Conservation (phyloP, 2,113 vertebrate species). For the Rana temporaria region DNA sequence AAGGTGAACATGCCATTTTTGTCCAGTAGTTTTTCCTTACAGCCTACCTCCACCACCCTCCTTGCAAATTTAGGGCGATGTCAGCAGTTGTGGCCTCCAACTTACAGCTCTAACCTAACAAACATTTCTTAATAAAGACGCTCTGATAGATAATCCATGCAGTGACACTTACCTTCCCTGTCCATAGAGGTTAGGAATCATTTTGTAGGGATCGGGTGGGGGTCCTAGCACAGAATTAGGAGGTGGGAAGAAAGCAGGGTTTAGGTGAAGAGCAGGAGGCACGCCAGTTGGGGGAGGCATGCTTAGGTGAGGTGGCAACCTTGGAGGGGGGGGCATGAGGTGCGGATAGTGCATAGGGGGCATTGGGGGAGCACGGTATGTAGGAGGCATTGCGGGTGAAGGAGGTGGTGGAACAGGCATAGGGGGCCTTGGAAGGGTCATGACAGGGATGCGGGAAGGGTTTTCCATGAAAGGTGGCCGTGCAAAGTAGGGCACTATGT, state of each 20-base stretch:
- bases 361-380: constrained; percentile 71
- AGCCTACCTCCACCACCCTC: too few relatives aligned
- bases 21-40: too few relatives aligned
- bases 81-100: too few relatives aligned
- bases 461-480: constrained; percentile 56
- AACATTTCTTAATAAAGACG: too few relatives aligned
- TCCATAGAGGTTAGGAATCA: constrained; percentile 69
- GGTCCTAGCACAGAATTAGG: constrained; percentile 73
- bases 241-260: constrained; percentile 84
- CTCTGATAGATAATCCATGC: too few relatives aligned
- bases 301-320: constrained; percentile 76
- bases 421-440: constrained; percentile 71
- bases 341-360: constrained; percentile 76
- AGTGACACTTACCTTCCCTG: constrained; percentile 78
- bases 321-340: constrained; percentile 75
- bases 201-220: constrained; percentile 70
- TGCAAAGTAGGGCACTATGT: constrained; percentile 66
- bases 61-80: too few relatives aligned
- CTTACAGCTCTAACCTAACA: too few relatives aligned
- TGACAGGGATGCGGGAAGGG: constrained; percentile 73
- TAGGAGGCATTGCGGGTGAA: constrained; percentile 68
- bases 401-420: constrained; percentile 66
- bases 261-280: constrained; percentile 82
- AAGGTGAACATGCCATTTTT: too few relatives aligned
- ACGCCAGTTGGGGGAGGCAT: constrained; percentile 74